Base-by-base conservation (phyloP, 1,140 invertebrate genomes). In the Epicauta chinensis region DNA sequence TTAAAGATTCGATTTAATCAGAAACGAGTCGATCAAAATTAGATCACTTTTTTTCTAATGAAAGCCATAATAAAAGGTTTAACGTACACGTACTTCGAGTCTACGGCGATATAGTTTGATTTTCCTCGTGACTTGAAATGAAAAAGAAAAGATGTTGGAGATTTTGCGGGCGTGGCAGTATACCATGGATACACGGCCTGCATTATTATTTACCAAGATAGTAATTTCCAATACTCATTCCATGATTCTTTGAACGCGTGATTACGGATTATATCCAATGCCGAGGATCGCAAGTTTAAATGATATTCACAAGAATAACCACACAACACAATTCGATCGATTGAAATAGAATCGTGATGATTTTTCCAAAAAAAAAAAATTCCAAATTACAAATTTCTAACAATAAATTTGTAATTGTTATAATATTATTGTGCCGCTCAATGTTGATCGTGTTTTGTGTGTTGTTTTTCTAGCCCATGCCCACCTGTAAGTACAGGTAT, bases 181-280 rank as follows among this genome's bases (percentile, higher is more conserved):
- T 40, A 36, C 16, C 23, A 23, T 23, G 23, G 23, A 23, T 23
- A 23, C 36, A 32, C 37, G 10, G 40, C 37, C 56, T 51, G 51
- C 55, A 39, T 58, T 58, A 58, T 58, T 58, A 23, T 23, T 23
- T 5, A 53, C 55, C 31, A 35, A 53, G 55, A 57, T 57, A 57
- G 53, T 57, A 53, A 56, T 52, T 56, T 52, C 54, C 41, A 56
- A 56, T 47, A 52, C 51, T 57, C 55, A 53, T 58, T 58, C 43
- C 48, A 34, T 16, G 56, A 58, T 55, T 58, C 52, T 35, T 16
- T 41, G 47, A 53, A 49, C 39, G 38, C 47, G 53, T 55, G 56
- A 55, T 58, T 52, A 39, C 16, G 31, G 53, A 55, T 55, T 46
- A 35, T 39, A 23, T 23, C 7, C 23, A 23, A 23, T 23, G 23